Percentiles rank a stretch among this genome's conserved stretches.
phyloP scores from a whole-genome alignment of 2,888 invertebrate species.

The Sacculina carcini region DNA sequence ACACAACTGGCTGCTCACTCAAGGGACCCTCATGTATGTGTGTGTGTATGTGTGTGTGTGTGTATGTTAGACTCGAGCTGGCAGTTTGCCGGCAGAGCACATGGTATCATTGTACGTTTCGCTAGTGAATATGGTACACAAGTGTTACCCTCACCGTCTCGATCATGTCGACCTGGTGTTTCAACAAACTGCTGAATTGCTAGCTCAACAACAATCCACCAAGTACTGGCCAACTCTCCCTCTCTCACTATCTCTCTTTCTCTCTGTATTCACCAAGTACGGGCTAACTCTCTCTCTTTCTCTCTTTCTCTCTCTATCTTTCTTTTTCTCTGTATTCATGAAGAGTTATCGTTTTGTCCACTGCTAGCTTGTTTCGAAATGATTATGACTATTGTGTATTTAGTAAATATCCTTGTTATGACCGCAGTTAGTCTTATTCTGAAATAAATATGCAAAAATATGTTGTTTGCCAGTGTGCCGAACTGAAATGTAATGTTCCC shows the following conservation, averaged over 20 bases:
- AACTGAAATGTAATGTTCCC: no score
- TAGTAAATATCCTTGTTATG: no score
- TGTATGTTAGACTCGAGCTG: neutral
- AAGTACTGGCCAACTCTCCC: no score
- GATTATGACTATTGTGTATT: neutral
- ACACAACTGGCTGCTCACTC: neutral
- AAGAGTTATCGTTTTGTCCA: no score
- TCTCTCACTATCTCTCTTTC: no score
- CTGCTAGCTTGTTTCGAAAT: no score
- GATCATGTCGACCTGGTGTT: constrained; percentile 88
- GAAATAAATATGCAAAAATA: no score
- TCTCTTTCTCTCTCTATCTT: constrained; percentile 1
- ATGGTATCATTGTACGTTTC: constrained; percentile 85
- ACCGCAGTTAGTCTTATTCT: no score
- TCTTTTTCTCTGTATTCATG: neutral
- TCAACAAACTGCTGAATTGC: constrained; percentile 65
- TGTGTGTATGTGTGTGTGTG: neutral
- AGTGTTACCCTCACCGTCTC: constrained; percentile 80
- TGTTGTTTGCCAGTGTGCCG: constrained; percentile 2
- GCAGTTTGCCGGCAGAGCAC: constrained; percentile 72
- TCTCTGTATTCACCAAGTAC: no score
- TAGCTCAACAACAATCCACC: constrained; percentile 26
- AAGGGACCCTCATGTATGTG: no score
- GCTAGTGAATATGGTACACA: constrained; percentile 72
- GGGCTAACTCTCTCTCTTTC: constrained; percentile 1